Conservation (phyloP, 2,797 vertebrate species). For the Helostoma temminkii region DNA sequence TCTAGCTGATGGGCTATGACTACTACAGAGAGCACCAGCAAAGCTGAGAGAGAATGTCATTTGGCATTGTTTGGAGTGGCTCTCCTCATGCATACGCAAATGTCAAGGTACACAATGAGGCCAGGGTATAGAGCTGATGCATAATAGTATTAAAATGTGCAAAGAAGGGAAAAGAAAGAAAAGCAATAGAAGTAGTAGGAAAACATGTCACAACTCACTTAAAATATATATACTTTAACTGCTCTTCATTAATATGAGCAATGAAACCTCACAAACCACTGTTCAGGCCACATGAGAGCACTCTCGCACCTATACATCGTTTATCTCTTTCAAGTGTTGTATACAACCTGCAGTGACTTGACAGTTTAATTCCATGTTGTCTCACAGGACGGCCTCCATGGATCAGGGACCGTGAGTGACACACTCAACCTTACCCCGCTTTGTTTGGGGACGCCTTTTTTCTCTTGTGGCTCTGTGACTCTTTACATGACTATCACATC, state of each 20-base stretch:
- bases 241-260: slow-evolving; percentile 47
- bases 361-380: slow-evolving; percentile 82
- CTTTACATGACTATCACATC: slow-evolving; percentile 58
- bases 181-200: slow-evolving; percentile 2
- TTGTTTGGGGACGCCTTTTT: slow-evolving; percentile 49
- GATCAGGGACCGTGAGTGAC: slow-evolving; percentile 64
- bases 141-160: slow-evolving; percentile 51
- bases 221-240: slow-evolving; percentile 42
- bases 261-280: slow-evolving; percentile 67
- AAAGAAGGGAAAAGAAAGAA: slow-evolving; percentile 1
- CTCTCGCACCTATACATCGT: slow-evolving; percentile 74
- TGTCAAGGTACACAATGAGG: slow-evolving; percentile 58
- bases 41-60: slow-evolving; percentile 61
- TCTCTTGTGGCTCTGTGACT: slow-evolving; percentile 19
- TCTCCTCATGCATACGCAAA: slow-evolving; percentile 70
- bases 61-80: slow-evolving; percentile 37
- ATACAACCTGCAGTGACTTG: slow-evolving; percentile 59
- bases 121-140: slow-evolving; percentile 42
- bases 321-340: slow-evolving; percentile 66
- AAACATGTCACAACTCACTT: slow-evolving; percentile 49
- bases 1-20: slow-evolving; percentile 61
- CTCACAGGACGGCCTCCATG: slow-evolving; percentile 57
- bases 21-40: slow-evolving; percentile 33
- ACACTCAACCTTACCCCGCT: slow-evolving; percentile 56
- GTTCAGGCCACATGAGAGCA: slow-evolving; percentile 51